Evolutionary conservation across 2,888 invertebrate species (phyloP).

Genomic region (Euphydryas editha): DNA sequence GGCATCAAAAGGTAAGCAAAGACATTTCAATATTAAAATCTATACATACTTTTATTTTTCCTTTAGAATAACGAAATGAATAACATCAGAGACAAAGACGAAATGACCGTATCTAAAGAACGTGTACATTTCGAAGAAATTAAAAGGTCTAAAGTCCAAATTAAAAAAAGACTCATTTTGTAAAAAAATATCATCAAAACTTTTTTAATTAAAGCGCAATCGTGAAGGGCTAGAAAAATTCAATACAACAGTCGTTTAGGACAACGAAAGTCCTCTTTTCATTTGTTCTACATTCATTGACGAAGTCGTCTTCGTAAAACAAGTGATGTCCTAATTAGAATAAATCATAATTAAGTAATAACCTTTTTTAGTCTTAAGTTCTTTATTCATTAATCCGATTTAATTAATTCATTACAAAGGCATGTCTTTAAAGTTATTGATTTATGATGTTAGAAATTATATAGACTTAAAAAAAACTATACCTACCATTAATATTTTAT

Average conservation of each 20-base stretch:
- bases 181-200: constrained; percentile 8
- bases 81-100: constrained; percentile 31
- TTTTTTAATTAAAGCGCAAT: constrained; percentile 27
- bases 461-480: too few species aligned
- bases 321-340: constrained; percentile 39
- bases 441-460: too few species aligned
- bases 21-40: constrained; percentile 46
- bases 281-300: constrained; percentile 30
- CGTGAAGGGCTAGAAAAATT: constrained; percentile 24
- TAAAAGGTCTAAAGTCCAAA: constrained; percentile 15
- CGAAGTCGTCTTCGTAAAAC: constrained; percentile 39
- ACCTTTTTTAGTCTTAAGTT: constrained; percentile 11
- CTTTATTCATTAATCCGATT: background rate
- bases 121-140: constrained; percentile 22
- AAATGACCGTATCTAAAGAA: constrained; percentile 26
- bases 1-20: constrained; percentile 42
- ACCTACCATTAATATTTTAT: too few species aligned
- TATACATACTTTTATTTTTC: constrained; percentile 33
- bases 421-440: too few species aligned
- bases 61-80: constrained; percentile 28
- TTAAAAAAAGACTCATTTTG: constrained; percentile 22
- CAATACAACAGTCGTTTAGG: constrained; percentile 35
- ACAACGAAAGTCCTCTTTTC: constrained; percentile 31
- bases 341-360: constrained; percentile 40
- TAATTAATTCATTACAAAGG: background rate